Evolutionary conservation across 2,888 invertebrate genomes (phyloP), one percentile per base, ranked within the genome.

Genomic region (Parelbella ahira): DNA sequence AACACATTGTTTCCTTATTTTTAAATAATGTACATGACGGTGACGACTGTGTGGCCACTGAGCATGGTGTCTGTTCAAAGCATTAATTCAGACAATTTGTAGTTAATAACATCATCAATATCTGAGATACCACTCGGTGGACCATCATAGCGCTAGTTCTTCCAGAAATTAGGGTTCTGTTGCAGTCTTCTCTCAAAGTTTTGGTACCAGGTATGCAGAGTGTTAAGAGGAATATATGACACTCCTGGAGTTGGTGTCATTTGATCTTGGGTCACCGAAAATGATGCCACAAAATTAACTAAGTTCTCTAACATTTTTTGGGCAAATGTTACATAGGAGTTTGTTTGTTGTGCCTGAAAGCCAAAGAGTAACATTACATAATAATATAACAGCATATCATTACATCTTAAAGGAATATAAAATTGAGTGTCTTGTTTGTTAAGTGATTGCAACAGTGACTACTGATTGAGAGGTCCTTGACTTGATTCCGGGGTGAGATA

Each of bases 121-220:
- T 13, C 33, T 6, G 29, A 8, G 2, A 4, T 9, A n/a, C 9
- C 25, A 20, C 13, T 7, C 1, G n/a, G 10, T n/a, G n/a, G 3
- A 18, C 0, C 12, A 5, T 6, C 23, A 30, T 5, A 18, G 5
- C 4, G 33, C 56, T 75, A 73, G 52, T 72, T 76, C 61, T 93
- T 96, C 98, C 98, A 98, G 74, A 98, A 98, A 68, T 97, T 94
- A 0, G 98, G 98, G 84, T 97, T 97, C 51, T 94, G 93, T 54
- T 93, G 91, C 49, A 98, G 83, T 56, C 97, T 89, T 57, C 98
- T 88, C 68, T 96, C 93, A 68, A 99, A 99, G 69, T 94, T 98
- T 50, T 93, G 92, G 68, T 95, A 99, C 99, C 99, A 99, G 13
- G 92, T 93, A 68, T 97, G 95, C 20, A 99, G 89, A 0, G 93